Evolutionary conservation across 2,888 invertebrate species (phyloP), one percentile per base, ranked within the genome.

Genomic region (Odontothrips loti): DNA sequence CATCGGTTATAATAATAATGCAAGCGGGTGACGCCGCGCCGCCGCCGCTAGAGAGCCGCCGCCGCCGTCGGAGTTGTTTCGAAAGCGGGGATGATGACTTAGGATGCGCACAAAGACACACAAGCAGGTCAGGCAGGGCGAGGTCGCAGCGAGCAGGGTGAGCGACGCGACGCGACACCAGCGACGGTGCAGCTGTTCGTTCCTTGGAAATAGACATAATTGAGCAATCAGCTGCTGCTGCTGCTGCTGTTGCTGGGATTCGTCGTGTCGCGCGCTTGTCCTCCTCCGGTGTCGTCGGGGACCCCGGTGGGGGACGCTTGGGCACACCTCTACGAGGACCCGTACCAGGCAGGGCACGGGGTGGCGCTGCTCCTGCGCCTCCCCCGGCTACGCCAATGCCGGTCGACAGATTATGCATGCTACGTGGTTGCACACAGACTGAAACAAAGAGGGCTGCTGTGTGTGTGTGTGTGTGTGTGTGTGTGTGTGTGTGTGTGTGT

Each of bases 401-500:
- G 34, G 34, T 43, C 3, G 34, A 43, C 34, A 43, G 34, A 43
- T 43, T 43, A 43, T 43, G 34, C 34, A 43, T 43, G 34, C 34
- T 43, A 43, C 43, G 81, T n/a, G 78, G 68, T 27, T 75, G 68
- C 68, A 58, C 58, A 58, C 58, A 58, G 58, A 12, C 68, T 75
- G 68, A 75, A 75, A 75, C 68, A 75, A 75, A 75, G 68, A 27
- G 68, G 68, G 68, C 68, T 75, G 68, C 68, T 75, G 23, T 75
- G 68, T 75, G 68, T 43, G 34, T 43, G 6, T 43, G 34, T 43
- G 34, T 43, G 34, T 43, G 34, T 43, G 34, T 43, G 34, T 43
- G 34, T 43, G 6, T 58, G n/a, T n/a, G 34, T 43, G 34, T 43
- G 34, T 43, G 34, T 43, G 34, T 43, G 34, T 43, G 6, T 58